Base-by-base conservation (phyloP, 1,140 invertebrate genomes). In the Trichomalopsis sarcophagae region DNA sequence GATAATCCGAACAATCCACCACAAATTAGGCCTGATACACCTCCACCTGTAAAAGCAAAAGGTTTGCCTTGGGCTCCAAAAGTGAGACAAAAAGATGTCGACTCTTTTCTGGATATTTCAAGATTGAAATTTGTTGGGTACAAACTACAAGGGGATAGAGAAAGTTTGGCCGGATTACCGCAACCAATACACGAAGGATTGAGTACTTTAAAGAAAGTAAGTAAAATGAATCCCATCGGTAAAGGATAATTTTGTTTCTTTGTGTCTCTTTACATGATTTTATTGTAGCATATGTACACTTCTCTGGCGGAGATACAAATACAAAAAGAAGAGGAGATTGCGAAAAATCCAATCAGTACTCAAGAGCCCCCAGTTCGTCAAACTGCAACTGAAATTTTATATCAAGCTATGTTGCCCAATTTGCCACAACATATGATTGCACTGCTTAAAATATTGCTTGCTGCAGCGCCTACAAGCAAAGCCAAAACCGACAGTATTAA, bases 401-500 rank as follows among this genome's bases (percentile, higher is more conserved):
- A 99, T 92, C 96, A 97, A 93, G 97, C 97, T 2, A 97, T 99
- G 94, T 91, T 99, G 84, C 97, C 98, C 0, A 98, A 97, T 93
- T 94, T 99, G 88, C 98, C 98, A 62, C 98, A 99, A 89, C 98
- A 99, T 90, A 98, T 99, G 96, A 99, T 99, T 88, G 98, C 98
- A 27, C 91, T 99, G 27, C 93, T 99, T 23, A 99, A 99, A 95
- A 98, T 99, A 88, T 94, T 99, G 33, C 94, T 99, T 71, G 99
- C 99, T 74, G 98, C 99, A 75, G 98, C 98, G 23, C 99, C 99
- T 0, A 99, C 98, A 5, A 99, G 98, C 27, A 99, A 99, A 94
- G 96, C 98, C 23, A 99, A 99, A 94, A 98, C 97, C 44, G 99
- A 99, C 91, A 99, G 98, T 79, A 98, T 99, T 88, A 99, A 99